A percentile compares a stretch with the other conserved stretches of the same genome.
Conservation (phyloP, 30 jellyfish, hydroid and myxozoan species). For the Sanderia malayensis region DNA sequence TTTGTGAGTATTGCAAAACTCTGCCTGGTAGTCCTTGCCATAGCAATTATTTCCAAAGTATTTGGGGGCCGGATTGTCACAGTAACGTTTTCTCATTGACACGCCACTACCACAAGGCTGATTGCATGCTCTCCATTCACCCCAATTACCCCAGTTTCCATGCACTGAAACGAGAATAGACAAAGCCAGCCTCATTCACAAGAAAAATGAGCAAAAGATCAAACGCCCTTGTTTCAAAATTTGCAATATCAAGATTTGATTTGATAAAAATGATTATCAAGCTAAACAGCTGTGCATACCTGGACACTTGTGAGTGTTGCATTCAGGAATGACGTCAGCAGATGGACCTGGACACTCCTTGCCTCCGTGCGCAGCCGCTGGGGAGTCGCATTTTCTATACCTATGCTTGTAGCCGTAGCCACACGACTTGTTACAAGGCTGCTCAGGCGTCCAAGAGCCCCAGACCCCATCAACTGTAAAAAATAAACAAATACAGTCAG, state of each 20-base stretch:
- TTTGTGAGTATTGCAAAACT: constrained; percentile 36
- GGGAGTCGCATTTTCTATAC: constrained; percentile 54
- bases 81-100: constrained; percentile 44
- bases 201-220: too few species aligned
- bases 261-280: background rate
- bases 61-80: constrained; percentile 65
- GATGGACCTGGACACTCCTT: constrained; percentile 43
- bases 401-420: constrained; percentile 61
- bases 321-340: constrained; percentile 56
- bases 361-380: constrained; percentile 53
- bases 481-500: too few species aligned
- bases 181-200: too few species aligned
- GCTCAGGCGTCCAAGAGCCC: constrained; percentile 55
- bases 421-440: constrained; percentile 60
- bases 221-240: too few species aligned
- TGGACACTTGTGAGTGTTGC: constrained; percentile 56
- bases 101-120: constrained; percentile 66
- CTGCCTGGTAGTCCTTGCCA: constrained; percentile 17
- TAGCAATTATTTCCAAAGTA: constrained; percentile 55
- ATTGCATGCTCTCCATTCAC: constrained; percentile 64
- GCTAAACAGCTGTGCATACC: too few species aligned
- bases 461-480: constrained; percentile 70
- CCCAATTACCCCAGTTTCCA: constrained; percentile 65
- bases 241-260: too few species aligned
- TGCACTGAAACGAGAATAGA: constrained; percentile 35